Base-by-base conservation (phyloP, 2,113 vertebrate species). In the Ammospiza nelsoni region DNA sequence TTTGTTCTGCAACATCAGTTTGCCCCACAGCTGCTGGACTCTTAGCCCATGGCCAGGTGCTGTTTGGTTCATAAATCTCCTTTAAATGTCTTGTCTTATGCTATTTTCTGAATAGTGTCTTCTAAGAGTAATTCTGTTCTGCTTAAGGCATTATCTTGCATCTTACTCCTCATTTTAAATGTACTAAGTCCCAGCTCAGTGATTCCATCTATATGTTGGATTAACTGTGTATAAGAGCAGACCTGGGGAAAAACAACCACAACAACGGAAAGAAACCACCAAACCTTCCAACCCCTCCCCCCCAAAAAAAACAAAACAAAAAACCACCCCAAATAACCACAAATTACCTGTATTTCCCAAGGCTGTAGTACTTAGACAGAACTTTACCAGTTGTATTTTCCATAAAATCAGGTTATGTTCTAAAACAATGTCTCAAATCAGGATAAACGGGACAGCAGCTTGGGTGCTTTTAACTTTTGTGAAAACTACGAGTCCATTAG, bases 231-330 rank as follows among this genome's bases (percentile, higher is more conserved):
- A 5, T 33, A 84, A 78, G 46, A 87, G n/a, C 49, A 66, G n/a
- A 41, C 62, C 14, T 61, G 39, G 23, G 12, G 39, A 37, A 89
- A 76, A n/a, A 52, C 12, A 28, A 19, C 9, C 18, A 23, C 28
- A 72, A 49, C 43, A 28, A 2, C 0, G 2, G 46, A 2, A n/a
- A 58, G 33, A 88, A 49, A 5, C 1, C 6, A 28, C 31, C 5
- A 22, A 33, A 3, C 16, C 12, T 7, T 3, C 2, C 9, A 4
- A 14, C 31, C 21, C 12, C 7, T 3, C 4, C 2, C 2, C 37
- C 37, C 37, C 37, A 5, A 39, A 51, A 43, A 33, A 44, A 43
- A 7, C 43, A 37, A 37, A 37, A 37, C 37, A 19, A 44, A 44
- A 46, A 20, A 3, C 2, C 19, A 55, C 2, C 13, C 24, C 2